phyloP scores from a whole-genome alignment of 2,113 vertebrate genomes.

The Carassius auratus region DNA sequence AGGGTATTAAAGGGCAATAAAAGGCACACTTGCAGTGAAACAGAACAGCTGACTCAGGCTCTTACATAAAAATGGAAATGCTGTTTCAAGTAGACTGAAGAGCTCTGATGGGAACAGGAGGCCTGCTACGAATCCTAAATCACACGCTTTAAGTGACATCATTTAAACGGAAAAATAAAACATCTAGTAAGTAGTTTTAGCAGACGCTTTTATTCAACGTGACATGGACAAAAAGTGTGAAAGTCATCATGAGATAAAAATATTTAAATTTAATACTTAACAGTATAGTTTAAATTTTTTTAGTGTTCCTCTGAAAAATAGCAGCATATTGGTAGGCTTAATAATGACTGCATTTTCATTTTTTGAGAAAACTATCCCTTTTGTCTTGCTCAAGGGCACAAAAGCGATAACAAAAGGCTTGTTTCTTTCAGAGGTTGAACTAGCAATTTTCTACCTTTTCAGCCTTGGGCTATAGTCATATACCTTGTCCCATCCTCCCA shows the following conservation, averaged over 20 bases:
- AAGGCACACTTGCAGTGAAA: constrained; percentile 38
- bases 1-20: constrained; percentile 26
- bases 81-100: constrained; percentile 6
- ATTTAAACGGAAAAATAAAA: constrained; percentile 26
- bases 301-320: neutral
- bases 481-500: neutral
- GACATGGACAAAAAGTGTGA: neutral
- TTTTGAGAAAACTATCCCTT: neutral
- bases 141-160: neutral
- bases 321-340: neutral
- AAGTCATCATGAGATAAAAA: neutral
- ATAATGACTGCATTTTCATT: neutral
- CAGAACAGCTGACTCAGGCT: constrained; percentile 54
- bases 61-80: constrained; percentile 44
- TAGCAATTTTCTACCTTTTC: constrained; percentile 5
- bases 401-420: constrained; percentile 5
- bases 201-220: neutral
- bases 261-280: neutral
- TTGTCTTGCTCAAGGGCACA: constrained; percentile 21
- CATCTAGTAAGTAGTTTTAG: neutral
- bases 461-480: constrained; percentile 16
- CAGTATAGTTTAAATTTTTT: neutral
- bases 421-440: neutral
- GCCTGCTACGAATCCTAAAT: constrained; percentile 24
- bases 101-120: constrained; percentile 24